These are phyloP conservation scores for Anodontia alba DNA, from an alignment of 2,888 invertebrate genomes.

Conservation along the genomic window DNA sequence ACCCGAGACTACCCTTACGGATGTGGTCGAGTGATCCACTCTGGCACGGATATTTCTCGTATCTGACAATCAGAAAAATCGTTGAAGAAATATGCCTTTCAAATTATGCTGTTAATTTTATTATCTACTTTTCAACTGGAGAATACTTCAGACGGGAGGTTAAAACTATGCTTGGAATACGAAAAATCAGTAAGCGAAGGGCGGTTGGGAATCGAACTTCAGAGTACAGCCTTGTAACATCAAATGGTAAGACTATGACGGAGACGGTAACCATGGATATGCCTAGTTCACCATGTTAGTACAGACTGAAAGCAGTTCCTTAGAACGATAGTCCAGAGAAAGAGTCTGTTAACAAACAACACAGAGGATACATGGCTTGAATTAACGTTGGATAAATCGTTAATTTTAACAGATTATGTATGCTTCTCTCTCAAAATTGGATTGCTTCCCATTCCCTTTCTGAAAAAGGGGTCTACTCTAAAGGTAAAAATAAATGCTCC, in stretches of 20 bases:
- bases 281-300: constrained; percentile 31
- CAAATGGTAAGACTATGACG: constrained; percentile 50
- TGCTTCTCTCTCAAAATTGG: too few relatives aligned
- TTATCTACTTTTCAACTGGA: constrained; percentile 83
- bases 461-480: too few relatives aligned
- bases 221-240: constrained; percentile 49
- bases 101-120: constrained; percentile 83
- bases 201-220: constrained; percentile 30
- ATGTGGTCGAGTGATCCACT: constrained; percentile 69
- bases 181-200: constrained; percentile 31
- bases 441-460: too few relatives aligned
- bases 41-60: constrained; percentile 80
- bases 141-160: constrained; percentile 80
- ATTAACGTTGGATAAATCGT: too few relatives aligned
- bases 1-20: constrained; percentile 55
- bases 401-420: too few relatives aligned
- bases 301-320: too few relatives aligned
- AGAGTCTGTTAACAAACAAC: not conserved
- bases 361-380: too few relatives aligned
- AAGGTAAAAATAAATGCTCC: too few relatives aligned
- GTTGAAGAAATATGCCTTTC: constrained; percentile 82
- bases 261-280: constrained; percentile 50
- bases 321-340: too few relatives aligned
- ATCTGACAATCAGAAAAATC: constrained; percentile 76
- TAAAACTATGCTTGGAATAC: constrained; percentile 53